A percentile compares a stretch with the other conserved stretches of the same genome.
Evolutionary conservation across 2,888 invertebrate genomes (phyloP).

Genomic region (Myopa testacea): DNA sequence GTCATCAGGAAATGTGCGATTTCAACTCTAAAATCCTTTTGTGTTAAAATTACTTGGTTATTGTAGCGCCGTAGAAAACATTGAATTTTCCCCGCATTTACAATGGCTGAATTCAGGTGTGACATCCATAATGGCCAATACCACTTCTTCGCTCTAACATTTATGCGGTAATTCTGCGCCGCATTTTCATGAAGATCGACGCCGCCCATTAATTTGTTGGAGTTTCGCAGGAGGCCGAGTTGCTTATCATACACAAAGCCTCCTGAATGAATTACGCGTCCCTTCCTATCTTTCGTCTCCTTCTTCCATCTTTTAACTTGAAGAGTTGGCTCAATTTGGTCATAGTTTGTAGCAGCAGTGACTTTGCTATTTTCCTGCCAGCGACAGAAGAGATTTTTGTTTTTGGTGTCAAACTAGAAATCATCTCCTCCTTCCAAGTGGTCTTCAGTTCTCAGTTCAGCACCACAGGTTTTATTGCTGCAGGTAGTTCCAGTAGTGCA

Average conservation of each 20-base stretch:
- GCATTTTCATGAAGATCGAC: not conserved
- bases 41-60: not conserved
- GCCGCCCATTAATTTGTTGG: not conserved
- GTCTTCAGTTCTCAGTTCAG: too few species aligned
- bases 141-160: too few species aligned
- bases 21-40: not conserved
- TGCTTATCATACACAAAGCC: not conserved
- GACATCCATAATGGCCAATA: too few species aligned
- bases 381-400: not conserved
- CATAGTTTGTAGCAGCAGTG: not conserved
- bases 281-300: not conserved
- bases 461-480: not conserved
- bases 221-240: not conserved
- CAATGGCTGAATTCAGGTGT: too few species aligned
- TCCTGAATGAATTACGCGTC: not conserved
- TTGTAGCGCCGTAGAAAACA: too few species aligned
- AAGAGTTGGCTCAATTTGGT: not conserved
- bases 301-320: not conserved
- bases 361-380: not conserved
- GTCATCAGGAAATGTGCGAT: not conserved
- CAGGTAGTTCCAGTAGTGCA: conserved; percentile 19
- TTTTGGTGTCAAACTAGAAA: not conserved
- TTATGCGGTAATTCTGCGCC: too few species aligned
- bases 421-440: not conserved
- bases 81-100: too few species aligned